Percentiles rank a stretch among this genome's conserved stretches.
phyloP scores from a whole-genome alignment of 2,113 vertebrate species.

The Cairina moschata region DNA sequence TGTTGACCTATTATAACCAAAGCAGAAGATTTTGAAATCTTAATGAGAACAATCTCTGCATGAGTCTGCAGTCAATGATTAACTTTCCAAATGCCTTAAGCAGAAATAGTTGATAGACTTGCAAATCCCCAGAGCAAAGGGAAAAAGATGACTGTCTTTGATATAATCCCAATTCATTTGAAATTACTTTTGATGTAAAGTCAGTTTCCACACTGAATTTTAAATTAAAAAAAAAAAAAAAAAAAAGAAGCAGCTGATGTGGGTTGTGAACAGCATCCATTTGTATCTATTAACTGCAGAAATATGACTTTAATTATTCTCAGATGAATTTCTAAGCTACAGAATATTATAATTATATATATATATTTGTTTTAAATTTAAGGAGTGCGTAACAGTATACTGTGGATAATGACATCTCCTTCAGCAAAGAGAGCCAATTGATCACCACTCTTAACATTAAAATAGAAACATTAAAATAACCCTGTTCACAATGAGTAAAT shows the following conservation, averaged over 20 bases:
- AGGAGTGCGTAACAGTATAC: background rate
- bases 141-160: background rate
- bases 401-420: background rate
- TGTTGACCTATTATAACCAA: background rate
- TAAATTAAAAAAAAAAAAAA: background rate
- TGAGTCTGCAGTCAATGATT: background rate
- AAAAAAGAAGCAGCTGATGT: background rate
- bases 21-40: background rate
- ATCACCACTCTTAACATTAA: background rate
- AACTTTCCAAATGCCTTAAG: background rate
- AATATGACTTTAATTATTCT: background rate
- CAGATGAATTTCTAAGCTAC: background rate
- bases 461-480: background rate
- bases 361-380: background rate
- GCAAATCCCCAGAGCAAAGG: background rate
- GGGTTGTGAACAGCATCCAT: background rate
- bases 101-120: background rate
- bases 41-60: background rate
- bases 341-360: background rate
- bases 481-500: background rate
- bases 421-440: background rate
- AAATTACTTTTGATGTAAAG: background rate
- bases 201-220: background rate
- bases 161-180: background rate
- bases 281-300: background rate